Evolutionary conservation across 2,113 vertebrate genomes (phyloP).

Genomic region (Columba livia): DNA sequence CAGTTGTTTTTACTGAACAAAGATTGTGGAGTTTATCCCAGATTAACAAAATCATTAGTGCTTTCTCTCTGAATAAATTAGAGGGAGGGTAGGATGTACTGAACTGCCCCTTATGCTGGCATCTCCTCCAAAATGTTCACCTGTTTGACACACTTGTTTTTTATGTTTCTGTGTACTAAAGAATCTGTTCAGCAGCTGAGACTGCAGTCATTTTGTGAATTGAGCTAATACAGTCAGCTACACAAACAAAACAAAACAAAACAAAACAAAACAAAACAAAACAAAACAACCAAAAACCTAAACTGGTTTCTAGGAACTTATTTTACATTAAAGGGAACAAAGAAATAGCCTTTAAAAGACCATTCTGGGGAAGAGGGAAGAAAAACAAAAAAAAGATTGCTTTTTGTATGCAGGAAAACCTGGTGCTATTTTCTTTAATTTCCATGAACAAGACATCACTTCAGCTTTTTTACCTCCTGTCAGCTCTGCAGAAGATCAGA

Average conservation of each 20-base stretch:
- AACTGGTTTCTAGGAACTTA: not conserved
- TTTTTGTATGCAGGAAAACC: not conserved
- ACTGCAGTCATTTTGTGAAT: not conserved
- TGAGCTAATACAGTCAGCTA: not conserved
- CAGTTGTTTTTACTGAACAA: not conserved
- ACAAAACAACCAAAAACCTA: not conserved
- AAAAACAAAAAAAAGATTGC: not conserved
- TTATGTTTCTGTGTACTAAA: not conserved
- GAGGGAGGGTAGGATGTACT: accelerated
- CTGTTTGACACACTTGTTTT: not conserved
- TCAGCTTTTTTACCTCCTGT: not conserved
- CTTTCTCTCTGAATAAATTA: not conserved
- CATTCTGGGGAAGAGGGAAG: too few species aligned
- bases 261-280: not conserved
- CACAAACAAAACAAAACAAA: not conserved
- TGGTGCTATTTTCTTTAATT: not conserved
- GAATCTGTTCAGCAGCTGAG: not conserved
- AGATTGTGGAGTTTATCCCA: not conserved
- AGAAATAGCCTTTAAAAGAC: not conserved
- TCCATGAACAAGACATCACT: not conserved
- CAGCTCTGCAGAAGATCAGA: not conserved
- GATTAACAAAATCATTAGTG: not conserved
- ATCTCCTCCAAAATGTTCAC: not conserved
- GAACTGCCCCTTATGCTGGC: not conserved
- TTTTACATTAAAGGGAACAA: not conserved